Evolutionary conservation across 2,113 vertebrate species (phyloP).

Genomic region (Procavia capensis): DNA sequence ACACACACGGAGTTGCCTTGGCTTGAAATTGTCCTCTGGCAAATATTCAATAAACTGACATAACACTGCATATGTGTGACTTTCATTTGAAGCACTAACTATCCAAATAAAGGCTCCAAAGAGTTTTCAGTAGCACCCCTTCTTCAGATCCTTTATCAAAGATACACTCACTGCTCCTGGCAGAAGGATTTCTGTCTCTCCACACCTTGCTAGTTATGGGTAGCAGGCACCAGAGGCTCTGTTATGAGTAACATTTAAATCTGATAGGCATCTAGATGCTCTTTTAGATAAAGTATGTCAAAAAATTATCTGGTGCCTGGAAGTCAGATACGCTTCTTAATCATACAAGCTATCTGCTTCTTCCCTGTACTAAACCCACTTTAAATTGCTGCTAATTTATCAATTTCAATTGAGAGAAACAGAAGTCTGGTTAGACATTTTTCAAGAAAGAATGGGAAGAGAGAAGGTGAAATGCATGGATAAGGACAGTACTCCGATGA

Average conservation of each 20-base stretch:
- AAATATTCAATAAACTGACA: background rate
- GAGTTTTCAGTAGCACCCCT: background rate
- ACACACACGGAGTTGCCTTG: background rate
- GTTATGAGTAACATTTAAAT: slow-evolving; percentile 6
- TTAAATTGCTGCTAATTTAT: slow-evolving; percentile 28
- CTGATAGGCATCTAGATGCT: background rate
- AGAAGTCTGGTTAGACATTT: background rate
- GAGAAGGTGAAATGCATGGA: background rate
- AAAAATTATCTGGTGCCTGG: slow-evolving; percentile 32
- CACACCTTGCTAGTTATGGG: background rate
- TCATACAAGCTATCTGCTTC: background rate
- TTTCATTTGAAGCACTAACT: background rate
- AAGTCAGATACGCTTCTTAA: background rate
- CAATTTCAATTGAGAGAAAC: background rate
- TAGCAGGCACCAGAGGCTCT: background rate
- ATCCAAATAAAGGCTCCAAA: background rate
- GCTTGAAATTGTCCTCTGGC: background rate
- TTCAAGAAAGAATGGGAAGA: background rate
- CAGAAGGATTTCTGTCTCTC: background rate
- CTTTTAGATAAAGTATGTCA: slow-evolving; percentile 14
- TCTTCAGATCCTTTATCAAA: slow-evolving; percentile 3
- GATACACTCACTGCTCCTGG: background rate
- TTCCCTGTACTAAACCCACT: background rate
- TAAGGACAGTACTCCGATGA: background rate
- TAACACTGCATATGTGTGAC: background rate